Evolutionary conservation across 2,888 invertebrate genomes (phyloP), one percentile per base, ranked within the genome.

Genomic region (Anoncus sp.): DNA sequence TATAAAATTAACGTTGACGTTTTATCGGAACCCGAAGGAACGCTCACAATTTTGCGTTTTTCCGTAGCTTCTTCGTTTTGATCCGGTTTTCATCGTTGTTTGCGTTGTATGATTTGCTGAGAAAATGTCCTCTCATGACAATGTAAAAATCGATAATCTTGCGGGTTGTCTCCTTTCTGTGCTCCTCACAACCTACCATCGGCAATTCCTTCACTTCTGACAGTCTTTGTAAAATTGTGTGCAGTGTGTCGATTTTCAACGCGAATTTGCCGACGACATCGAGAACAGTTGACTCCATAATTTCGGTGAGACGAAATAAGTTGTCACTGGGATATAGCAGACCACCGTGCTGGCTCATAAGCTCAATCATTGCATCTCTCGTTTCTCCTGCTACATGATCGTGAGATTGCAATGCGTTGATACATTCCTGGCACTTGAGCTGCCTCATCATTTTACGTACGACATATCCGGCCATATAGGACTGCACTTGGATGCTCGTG

Each of bases 101-200:
- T 1, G 22, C 14, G 14, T 57, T 38, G 20, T n/a, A 57, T 0
- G 57, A 57, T 0, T 57, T 35, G 0, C 18, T 38, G 1, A 57
- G 20, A 40, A 59, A 59, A 7, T 40, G 20, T n/a, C 20, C 20
- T 5, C 59, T 12, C 59, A 40, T 59, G 14, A 59, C 59, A 6
- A 59, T 12, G n/a, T 22, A 59, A n/a, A 59, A 59, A n/a, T 59
- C 40, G 22, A 59, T 59, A 20, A 57, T 20, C 35, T 57, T 57
- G 14, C 57, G 12, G 12, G 38, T 57, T 6, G 38, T 20, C 38
- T 57, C 57, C 35, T 12, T 12, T 12, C 14, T 35, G 22, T 38
- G 57, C 2, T 57, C 38, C 20, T 14, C 14, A 22, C 57, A 57
- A 12, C 57, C 57, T 16, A 57, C 38, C 12, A 57, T 2, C 12